Base-by-base conservation (phyloP, 2,113 vertebrate genomes). In the Leptosomus discolor region DNA sequence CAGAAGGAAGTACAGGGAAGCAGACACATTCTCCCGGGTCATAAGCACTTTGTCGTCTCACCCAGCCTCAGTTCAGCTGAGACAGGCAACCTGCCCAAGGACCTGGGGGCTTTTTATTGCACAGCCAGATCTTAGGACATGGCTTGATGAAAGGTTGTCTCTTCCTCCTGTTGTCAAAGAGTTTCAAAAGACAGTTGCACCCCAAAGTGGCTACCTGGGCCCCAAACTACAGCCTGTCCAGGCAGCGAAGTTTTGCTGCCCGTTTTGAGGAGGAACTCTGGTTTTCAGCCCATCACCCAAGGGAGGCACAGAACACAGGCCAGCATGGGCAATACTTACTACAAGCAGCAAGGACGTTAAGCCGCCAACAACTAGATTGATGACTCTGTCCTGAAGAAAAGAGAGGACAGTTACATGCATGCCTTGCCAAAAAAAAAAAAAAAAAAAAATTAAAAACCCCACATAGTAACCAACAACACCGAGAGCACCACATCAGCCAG, bases 301-400 rank as follows among this genome's bases (percentile, higher is more conserved):
- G 41, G 19, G 24, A 88, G 53, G n/a, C 50, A 48, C 7, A 0
- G 68, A 86, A 11, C 8, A 2, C 1, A 1, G n/a, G 32, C 19
- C 8, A 1, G 34, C 58, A 54, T 70, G 32, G 41, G 50, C 67
- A 90, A 92, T 98, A 99, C 99, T 99, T 98, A 99, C 99, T 91
- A 99, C 92, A 92, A 99, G 98, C 84, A 99, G 95, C 97, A 99
- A 92, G 68, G 98, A 98, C 3, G 99, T 99, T 86, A 99, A 97
- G 94, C 98, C 98, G 63, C 99, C 99, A 94, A 99, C 98, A 24
- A 98, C 98, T 92, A 99, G 96, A 98, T 99, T 99, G 98, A 99
- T 99, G 98, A 99, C 98, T 97, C 99, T 98, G 97, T 99, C 99
- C 99, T 99, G 98, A 77, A 83, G 56, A 58, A 34, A 73, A 89